Base-by-base conservation (phyloP, 1,140 invertebrate species). In the Rhynchophorus ferrugineus region DNA sequence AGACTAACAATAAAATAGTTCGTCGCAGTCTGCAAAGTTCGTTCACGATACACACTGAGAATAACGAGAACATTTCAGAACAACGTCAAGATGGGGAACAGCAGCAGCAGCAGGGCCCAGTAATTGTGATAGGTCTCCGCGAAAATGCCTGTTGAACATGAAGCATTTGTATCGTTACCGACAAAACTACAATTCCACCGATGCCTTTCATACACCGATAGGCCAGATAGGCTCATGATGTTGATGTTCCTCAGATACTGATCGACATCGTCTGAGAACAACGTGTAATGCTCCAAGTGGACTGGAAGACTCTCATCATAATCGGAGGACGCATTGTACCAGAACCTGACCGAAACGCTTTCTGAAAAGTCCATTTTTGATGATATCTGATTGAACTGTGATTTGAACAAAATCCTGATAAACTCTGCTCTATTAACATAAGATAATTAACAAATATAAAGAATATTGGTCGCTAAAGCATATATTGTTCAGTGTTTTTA, bases 1-100 rank as follows among this genome's bases (percentile, higher is more conserved):
- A 98, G 75, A 62, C 92, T 95, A 61, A 98, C 92, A 69, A 98
- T 98, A 74, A 98, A 97, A 74, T 97, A 98, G 75, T 98, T 98
- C 43, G 95, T 98, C 54, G 91, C 92, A 16, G 92, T 94, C 68
- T 95, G 91, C 39, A 97, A 72, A 37, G 87, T 81, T 60, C 92
- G 76, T 72, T 97, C 94, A 44, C 89, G 79, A 57, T 85, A 86
- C 13, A 99, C 95, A 70, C 89, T 91, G 58, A 97, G 73, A 61
- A 98, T 98, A 55, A 99, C 95, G 49, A 99, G 80, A 36, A 96
- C 85, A 74, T 98, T 98, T 21, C 95, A 94, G 72, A 98, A 96
- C 7, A 98, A 77, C 1, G 94, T 96, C 58, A 96, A 83, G 64
- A 95, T 82, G 16, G 93, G 91, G 67, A 97, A 93, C 53, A 97